Base-by-base conservation (phyloP, 1,140 invertebrate species). In the Drosophila novamexicana region DNA sequence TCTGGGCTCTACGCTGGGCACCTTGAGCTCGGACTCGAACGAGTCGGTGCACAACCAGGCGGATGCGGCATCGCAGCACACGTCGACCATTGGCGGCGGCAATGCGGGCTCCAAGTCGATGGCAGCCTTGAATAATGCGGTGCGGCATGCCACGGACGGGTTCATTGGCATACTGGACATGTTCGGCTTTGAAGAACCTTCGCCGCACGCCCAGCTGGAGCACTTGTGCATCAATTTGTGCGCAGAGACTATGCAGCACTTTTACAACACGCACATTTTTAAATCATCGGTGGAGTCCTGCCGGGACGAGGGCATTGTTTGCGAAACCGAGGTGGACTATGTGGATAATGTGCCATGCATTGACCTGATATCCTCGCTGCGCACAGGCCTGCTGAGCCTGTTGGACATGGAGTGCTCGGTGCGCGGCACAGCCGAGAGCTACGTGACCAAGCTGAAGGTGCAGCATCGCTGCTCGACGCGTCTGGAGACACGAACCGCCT, bases 241-340 rank as follows among this genome's bases (percentile, higher is more conserved):
- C 93, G 97, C 98, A 0, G 98, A 99, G 93, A 98, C 98, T 14
- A 98, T 99, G 97, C 98, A 99, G 90, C 97, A 98, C 93, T 98
- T 98, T 92, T 99, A 98, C 93, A 98, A 98, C 91, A 98, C 97
- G 37, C 97, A 98, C 92, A 97, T 98, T 68, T 98, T 99, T 93
- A 98, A 98, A 93, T 97, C 97, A 7, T 97, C 96, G 59, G 97
- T 98, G 67, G 97, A 98, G 93, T 97, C 97, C 45, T 98, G 97
- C 89, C 94, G 97, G 62, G 98, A 98, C 91, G 98, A 99, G 94
- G 97, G 97, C 32, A 97, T 99, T 73, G 94, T 95, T n/a, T 97
- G 96, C 90, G 97, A 98, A 82, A 95, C 98, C 22, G 97, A 98
- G 92, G 96, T 98, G 22, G 97, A 98, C 91, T 98, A 98, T 93